Conservation (phyloP, 1,140 invertebrate genomes). For the Saxidomus purpurata region DNA sequence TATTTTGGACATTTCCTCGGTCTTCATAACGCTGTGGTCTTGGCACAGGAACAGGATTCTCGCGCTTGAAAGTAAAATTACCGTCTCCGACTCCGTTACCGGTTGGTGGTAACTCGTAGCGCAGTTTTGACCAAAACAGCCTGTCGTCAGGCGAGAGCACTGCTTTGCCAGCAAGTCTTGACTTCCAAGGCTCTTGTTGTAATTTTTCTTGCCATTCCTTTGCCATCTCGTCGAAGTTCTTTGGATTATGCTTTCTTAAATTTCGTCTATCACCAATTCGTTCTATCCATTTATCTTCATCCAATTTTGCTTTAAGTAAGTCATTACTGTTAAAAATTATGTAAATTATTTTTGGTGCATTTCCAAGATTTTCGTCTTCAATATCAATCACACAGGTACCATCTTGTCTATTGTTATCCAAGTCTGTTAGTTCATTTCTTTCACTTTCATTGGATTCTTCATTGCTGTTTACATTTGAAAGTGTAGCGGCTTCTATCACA, state of each 20-base stretch:
- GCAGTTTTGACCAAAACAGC: constrained; percentile 72
- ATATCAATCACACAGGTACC: neutral
- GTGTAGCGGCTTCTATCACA: constrained; percentile 34
- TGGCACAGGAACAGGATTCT: neutral
- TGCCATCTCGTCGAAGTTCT: neutral
- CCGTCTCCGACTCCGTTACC: constrained; percentile 19
- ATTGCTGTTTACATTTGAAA: neutral
- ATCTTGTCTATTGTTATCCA: neutral
- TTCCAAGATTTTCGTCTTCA: constrained; percentile 4
- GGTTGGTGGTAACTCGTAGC: constrained; percentile 73
- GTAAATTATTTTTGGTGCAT: constrained; percentile 48
- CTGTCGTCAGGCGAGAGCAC: constrained; percentile 68
- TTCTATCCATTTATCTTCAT: constrained; percentile 12
- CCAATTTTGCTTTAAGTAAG: neutral
- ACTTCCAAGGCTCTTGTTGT: constrained; percentile 69
- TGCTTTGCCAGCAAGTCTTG: constrained; percentile 62
- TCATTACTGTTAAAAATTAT: constrained; percentile 28
- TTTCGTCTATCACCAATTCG: neutral
- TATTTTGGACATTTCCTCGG: too few species aligned
- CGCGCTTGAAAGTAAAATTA: constrained; percentile 8
- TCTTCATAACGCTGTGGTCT: neutral
- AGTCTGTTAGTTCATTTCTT: neutral
- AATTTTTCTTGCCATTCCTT: constrained; percentile 49
- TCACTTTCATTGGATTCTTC: neutral
- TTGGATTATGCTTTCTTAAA: neutral